Percentiles rank a stretch among this genome's conserved stretches.
Evolutionary conservation across 2,888 invertebrate genomes (phyloP).

Genomic region (Junonia oenone): DNA sequence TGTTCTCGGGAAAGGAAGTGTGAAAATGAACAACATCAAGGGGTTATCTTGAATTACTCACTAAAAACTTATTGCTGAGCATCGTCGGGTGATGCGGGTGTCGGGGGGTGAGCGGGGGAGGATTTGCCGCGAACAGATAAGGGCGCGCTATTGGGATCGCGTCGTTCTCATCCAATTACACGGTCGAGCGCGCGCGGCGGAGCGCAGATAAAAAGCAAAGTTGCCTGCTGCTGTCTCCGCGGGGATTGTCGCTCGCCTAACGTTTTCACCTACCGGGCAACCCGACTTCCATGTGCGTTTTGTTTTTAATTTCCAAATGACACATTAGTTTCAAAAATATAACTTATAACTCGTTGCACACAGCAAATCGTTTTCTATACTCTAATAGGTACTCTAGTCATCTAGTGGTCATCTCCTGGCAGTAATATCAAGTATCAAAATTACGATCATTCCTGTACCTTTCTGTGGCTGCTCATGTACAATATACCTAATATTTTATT

Average conservation of each 20-base stretch:
- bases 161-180: constrained; percentile 80
- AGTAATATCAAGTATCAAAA: too few species aligned
- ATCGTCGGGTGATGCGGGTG: constrained; percentile 45
- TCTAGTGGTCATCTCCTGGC: too few species aligned
- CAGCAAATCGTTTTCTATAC: too few species aligned
- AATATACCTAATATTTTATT: too few species aligned
- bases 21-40: constrained; percentile 80
- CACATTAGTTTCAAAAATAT: neutral
- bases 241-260: constrained; percentile 74
- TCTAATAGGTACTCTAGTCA: too few species aligned
- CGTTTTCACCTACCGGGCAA: constrained; percentile 71
- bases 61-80: constrained; percentile 76
- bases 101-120: constrained; percentile 40
- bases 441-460: too few species aligned
- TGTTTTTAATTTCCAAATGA: neutral
- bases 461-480: too few species aligned
- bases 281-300: constrained; percentile 44
- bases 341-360: too few species aligned
- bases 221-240: constrained; percentile 67
- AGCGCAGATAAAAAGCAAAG: constrained; percentile 71
- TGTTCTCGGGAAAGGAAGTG: constrained; percentile 80
- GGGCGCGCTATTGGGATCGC: constrained; percentile 78
- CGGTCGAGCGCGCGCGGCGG: constrained; percentile 76
- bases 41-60: constrained; percentile 80
- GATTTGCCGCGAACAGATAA: constrained; percentile 78